A percentile compares a stretch with the other conserved stretches of the same genome.
Evolutionary conservation across 35 echinoderm and acorn worm genomes (phyloP).

Genomic region (Apostichopus japonicus): DNA sequence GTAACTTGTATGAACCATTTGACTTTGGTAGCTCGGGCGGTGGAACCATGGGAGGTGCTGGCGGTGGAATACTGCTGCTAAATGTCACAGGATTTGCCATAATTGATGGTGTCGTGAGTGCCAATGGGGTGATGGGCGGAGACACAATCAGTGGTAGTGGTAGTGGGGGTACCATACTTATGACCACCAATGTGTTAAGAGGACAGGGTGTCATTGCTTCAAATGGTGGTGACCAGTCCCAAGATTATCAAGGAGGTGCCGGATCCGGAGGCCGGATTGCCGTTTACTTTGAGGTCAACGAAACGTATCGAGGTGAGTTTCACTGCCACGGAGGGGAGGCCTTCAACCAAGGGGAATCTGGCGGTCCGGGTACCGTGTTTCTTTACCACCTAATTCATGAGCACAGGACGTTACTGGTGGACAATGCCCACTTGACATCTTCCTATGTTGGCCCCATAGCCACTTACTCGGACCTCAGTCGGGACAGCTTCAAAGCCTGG

Average conservation of each 20-base stretch:
- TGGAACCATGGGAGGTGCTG: conserved; percentile 65
- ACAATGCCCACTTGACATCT: conserved; percentile 68
- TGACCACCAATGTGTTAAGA: conserved; percentile 57
- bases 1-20: conserved; percentile 92
- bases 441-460: conserved; percentile 33
- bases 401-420: conserved; percentile 87
- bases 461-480: conserved; percentile 68
- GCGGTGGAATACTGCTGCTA: conserved; percentile 75
- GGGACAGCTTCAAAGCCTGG: conserved; percentile 92
- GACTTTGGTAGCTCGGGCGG: conserved; percentile 86
- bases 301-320: conserved; percentile 78
- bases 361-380: conserved; percentile 92
- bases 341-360: conserved; percentile 16
- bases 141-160: conserved; percentile 66
- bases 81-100: conserved; percentile 76
- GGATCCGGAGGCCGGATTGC: conserved; percentile 86
- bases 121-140: conserved; percentile 62
- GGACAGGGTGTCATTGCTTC: conserved; percentile 63
- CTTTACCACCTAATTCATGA: conserved; percentile 79
- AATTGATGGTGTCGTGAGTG: conserved; percentile 83
- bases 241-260: conserved; percentile 45
- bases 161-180: conserved; percentile 76
- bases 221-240: conserved; percentile 62
- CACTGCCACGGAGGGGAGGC: conserved; percentile 69
- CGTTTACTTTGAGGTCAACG: conserved; percentile 74